Percentiles rank a stretch among this genome's conserved stretches.
These are phyloP conservation scores for Orcinus orca DNA, from an alignment of 2,113 vertebrate genomes.

Conservation along the genomic window DNA sequence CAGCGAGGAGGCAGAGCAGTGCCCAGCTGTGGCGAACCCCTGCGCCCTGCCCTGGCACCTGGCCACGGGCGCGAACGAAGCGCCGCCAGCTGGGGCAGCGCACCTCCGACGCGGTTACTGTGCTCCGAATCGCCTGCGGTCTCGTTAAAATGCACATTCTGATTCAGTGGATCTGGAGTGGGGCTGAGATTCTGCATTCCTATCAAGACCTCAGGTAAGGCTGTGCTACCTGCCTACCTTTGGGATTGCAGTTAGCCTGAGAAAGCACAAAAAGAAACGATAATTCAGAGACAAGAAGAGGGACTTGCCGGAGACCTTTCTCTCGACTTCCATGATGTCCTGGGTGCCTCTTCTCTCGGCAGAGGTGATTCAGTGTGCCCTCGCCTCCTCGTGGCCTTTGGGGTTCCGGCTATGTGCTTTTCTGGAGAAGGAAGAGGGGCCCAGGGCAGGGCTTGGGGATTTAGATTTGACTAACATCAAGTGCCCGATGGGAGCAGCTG, in stretches of 20 bases:
- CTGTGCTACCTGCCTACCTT: background rate
- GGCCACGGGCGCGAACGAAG: fast-evolving
- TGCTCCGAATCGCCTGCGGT: fast-evolving
- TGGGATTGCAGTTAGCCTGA: background rate
- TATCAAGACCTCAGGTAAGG: background rate
- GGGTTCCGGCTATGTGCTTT: background rate
- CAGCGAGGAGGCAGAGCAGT: fast-evolving
- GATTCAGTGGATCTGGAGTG: background rate
- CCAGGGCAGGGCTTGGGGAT: background rate
- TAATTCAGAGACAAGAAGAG: background rate
- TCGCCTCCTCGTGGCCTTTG: background rate
- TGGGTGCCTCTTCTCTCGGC: background rate
- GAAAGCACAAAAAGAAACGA: background rate
- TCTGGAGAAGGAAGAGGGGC: background rate
- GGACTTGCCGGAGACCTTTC: background rate
- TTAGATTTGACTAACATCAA: background rate
- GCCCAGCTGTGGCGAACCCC: background rate
- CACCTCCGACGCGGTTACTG: fast-evolving
- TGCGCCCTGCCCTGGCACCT: background rate
- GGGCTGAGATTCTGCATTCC: background rate
- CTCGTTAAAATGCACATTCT: background rate
- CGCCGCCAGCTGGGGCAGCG: fast-evolving
- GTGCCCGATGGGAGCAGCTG: no score
- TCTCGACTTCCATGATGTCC: no score
- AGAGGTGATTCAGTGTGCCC: background rate